Evolutionary conservation across 2,113 vertebrate genomes (phyloP).

Genomic region (Myxocyprinus asiaticus): DNA sequence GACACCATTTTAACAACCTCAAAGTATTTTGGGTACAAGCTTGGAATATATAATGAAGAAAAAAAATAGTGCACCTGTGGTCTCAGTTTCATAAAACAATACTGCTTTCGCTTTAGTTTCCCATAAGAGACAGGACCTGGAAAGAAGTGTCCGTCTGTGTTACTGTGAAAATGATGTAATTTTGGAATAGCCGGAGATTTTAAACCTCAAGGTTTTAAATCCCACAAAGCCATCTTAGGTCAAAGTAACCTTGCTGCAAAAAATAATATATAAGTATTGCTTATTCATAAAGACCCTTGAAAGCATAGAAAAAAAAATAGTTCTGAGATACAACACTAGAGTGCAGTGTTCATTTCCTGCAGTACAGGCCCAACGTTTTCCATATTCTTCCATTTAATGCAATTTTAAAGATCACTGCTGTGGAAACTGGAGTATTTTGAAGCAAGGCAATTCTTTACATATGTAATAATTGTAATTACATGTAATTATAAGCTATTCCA

Average conservation of each 20-base stretch:
- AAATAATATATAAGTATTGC: too few relatives aligned
- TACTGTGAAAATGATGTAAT: background rate
- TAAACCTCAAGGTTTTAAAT: too few relatives aligned
- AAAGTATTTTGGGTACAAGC: background rate
- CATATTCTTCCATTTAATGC: too few relatives aligned
- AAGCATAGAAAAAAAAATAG: background rate
- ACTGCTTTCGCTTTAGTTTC: background rate
- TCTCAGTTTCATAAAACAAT: background rate
- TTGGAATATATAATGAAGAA: background rate
- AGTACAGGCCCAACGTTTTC: background rate
- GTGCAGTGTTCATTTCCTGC: conserved; percentile 42
- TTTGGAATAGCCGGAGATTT: too few relatives aligned
- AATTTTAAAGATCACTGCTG: too few relatives aligned
- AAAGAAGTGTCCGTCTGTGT: background rate
- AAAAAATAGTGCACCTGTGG: background rate
- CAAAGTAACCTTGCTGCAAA: background rate
- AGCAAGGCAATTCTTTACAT: background rate
- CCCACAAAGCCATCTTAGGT: background rate
- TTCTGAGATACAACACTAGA: conserved; percentile 46
- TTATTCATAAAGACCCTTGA: too few relatives aligned
- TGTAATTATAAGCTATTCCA: too few relatives aligned
- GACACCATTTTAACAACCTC: background rate
- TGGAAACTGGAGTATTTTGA: background rate
- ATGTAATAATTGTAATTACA: too few relatives aligned
- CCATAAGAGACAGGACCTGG: background rate